Evolutionary conservation across 2,888 invertebrate genomes (phyloP), one percentile per base, ranked within the genome.

Genomic region (Argyresthia goedartella): DNA sequence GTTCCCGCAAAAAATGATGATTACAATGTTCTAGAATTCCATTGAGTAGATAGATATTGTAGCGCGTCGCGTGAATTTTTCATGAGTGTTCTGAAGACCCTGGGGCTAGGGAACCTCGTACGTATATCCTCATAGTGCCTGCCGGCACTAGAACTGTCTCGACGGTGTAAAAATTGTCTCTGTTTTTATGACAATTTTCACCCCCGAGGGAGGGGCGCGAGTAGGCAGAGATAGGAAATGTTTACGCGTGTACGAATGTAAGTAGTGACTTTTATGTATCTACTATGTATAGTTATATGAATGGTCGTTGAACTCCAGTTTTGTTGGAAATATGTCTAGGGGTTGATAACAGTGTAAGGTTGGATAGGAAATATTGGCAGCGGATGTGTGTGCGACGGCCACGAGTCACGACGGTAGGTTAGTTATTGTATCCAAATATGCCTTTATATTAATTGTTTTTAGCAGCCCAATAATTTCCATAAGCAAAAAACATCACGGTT

Each of bases 81-180:
- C 76, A 81, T 79, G 73, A 78, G 73, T 64, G 74, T 67, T 76
- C 75, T 6, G 77, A 76, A 77, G 70, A 71, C 25, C 73, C 67
- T 54, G 57, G 54, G 71, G 71, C 69, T 61, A 66, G 63, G 49
- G 3, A 25, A 25, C 25, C 25, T 25, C 25, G 25, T n/a, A n/a
- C 25, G 2, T 25, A 25, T 6, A 25, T 2, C 25, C 25, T 25
- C 25, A 6, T 25, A 25, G 25, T 25, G 25, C 25, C 39, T 25
- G 25, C 25, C 39, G 9, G 39, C 39, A 39, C 39, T 39, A 39
- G 10, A 39, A 39, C 39, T 3, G 39, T n/a, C 39, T 39, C 39
- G 42, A 25, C 15, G 33, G 49, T 7, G 25, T 63, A 67, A 69
- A 73, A 72, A 69, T 60, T 57, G 64, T 71, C 64, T 65, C 63